phyloP scores from a whole-genome alignment of 2,113 vertebrate genomes.

The Parus major region DNA sequence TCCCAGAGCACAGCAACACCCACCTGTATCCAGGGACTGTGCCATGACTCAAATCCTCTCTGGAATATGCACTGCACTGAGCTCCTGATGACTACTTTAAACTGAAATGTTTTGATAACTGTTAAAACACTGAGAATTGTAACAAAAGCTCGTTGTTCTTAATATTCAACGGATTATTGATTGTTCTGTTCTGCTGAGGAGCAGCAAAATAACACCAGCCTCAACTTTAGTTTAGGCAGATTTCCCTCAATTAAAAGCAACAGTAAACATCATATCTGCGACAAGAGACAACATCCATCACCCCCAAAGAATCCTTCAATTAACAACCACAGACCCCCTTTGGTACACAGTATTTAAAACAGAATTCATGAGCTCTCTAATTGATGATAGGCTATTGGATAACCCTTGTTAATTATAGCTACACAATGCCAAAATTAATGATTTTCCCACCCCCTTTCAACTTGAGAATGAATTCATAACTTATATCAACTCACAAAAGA shows the following conservation, averaged over 20 bases:
- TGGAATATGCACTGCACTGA: background rate
- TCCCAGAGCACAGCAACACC: background rate
- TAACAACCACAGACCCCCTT: slow-evolving; percentile 10
- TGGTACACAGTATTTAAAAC: slow-evolving; percentile 49
- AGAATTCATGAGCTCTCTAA: slow-evolving; percentile 61
- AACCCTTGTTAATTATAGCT: slow-evolving; percentile 76
- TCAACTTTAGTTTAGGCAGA: background rate
- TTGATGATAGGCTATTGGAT: slow-evolving; percentile 74
- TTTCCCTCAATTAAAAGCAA: background rate
- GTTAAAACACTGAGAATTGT: background rate
- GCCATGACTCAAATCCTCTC: background rate
- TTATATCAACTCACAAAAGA: slow-evolving; percentile 48
- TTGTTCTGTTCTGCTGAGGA: background rate
- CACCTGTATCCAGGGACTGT: background rate
- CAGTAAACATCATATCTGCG: background rate
- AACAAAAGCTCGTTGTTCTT: background rate
- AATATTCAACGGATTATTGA: background rate
- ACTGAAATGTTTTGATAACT: background rate
- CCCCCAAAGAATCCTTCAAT: background rate
- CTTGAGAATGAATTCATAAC: slow-evolving; percentile 65
- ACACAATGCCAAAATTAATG: slow-evolving; percentile 77
- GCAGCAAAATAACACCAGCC: background rate
- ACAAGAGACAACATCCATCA: slow-evolving; percentile 9
- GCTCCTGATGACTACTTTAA: background rate
- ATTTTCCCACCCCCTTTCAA: slow-evolving; percentile 72